Conservation (phyloP, 2,888 invertebrate species). For the Drosophila niveifrons region DNA sequence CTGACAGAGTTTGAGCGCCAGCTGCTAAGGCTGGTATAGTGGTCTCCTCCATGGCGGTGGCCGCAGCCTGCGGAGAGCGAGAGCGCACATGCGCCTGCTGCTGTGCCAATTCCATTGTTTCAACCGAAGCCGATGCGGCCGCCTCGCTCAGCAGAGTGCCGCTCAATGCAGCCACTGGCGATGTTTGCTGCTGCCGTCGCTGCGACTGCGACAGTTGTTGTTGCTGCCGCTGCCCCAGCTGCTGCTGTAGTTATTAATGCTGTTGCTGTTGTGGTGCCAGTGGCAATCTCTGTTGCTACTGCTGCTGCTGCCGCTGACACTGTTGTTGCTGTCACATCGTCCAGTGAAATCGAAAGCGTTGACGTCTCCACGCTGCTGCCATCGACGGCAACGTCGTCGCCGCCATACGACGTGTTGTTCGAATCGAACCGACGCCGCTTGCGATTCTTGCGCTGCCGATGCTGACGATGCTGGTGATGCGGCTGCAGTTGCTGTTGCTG, state of each 20-base stretch:
- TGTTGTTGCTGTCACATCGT: conserved; percentile 22
- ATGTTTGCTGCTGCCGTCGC: conserved; percentile 33
- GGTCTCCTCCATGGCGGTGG: conserved; percentile 60
- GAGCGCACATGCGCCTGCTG: conserved; percentile 73
- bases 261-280: conserved; percentile 9
- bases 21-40: conserved; percentile 55
- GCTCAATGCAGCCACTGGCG: conserved; percentile 60
- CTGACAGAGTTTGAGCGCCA: conserved; percentile 44
- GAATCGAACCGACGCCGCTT: conserved; percentile 84
- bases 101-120: conserved; percentile 64
- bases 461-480: conserved; percentile 83
- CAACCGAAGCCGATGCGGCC: conserved; percentile 64
- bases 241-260: conserved; percentile 10
- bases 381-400: conserved; percentile 53
- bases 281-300: neutral
- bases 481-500: conserved; percentile 50
- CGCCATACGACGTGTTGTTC: conserved; percentile 71
- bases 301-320: conserved; percentile 3
- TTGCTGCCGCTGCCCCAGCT: conserved; percentile 2
- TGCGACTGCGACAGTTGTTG: neutral
- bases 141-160: conserved; percentile 69
- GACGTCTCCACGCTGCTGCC: conserved; percentile 39
- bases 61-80: conserved; percentile 64
- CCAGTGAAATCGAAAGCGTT: conserved; percentile 67
- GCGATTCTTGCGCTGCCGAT: conserved; percentile 87